Evolutionary conservation across 2,113 vertebrate genomes (phyloP), one percentile per base, ranked within the genome.

Genomic region (Myotis lucifugus): DNA sequence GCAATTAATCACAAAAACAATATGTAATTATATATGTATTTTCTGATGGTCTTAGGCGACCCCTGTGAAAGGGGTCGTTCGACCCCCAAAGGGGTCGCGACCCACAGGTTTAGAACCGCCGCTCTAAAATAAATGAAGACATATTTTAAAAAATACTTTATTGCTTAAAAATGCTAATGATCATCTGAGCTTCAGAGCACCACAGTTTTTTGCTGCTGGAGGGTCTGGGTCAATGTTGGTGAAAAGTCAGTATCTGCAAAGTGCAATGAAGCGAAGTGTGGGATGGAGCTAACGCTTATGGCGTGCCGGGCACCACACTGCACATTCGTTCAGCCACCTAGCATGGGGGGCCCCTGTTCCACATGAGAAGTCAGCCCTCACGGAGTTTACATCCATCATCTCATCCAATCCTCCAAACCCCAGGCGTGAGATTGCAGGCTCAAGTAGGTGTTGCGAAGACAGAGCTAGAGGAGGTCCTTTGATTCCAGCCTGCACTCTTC

Each of bases 221-320:
- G 74, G 17, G 74, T 77, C 46, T 21, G 19, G 46, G 3, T 19
- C 29, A 14, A 4, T 17, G 23, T 17, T 29, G 72, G 27, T 48
- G 72, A 48, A 46, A 48, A 46, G 72, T 29, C 76, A 40, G n/a
- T 37, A 17, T 40, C 52, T 40, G 52, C 77, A 5, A 25, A 37
- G 54, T 8, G 52, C 23, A 37, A 0, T 8, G 1, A 78, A 37
- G n/a, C 7, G 0, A 17, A 17, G 77, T 8, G 8, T 1, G 9
- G 15, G 12, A 25, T 7, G 42, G 34, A 0, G 5, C 27, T 15
- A 4, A 14, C 0, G 25, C 6, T 81, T 0, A 0, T 0, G 3
- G 18, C 1, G 18, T 21, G 3, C 70, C 10, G 27, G 64, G 48
- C n/a, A 6, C 9, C 0, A 14, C 0, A 0, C 46, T n/a, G 42